Evolutionary conservation across 2,797 vertebrate genomes (phyloP), one percentile per base, ranked within the genome.

Genomic region (Sphaeramia orbicularis): DNA sequence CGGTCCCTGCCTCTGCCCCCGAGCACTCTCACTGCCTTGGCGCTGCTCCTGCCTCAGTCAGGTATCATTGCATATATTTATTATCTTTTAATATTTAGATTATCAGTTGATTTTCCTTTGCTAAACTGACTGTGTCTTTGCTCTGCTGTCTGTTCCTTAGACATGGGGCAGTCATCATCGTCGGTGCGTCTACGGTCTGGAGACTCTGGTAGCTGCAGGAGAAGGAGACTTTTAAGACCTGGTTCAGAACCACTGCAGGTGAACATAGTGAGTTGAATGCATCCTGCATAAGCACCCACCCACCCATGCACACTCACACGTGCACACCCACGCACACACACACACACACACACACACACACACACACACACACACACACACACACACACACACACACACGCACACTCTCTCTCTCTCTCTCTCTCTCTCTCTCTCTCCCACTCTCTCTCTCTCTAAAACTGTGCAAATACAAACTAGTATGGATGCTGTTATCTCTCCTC

Each of bases 221-320:
- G 93, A 90, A 96, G 92, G 88, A 96, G 94, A 69, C 86, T 93
- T 50, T 81, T 96, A 49, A 94, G 94, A 85, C 93, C 94, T 7
- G 95, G 95, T 57, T 96, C 95, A n/a, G 95, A 96, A 81, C 95
- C 96, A 7, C 91, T 96, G 56, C 94, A 95, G 56, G 93, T 96
- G 80, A 95, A 95, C 82, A 85, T 96, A 80, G 95, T 98, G 92
- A 96, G 95, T 91, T 10, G 0, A 48, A 76, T 16, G 16, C 43
- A 44, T 44, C 19, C 9, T 44, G 8, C n/a, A 16, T 1, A 14
- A 14, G 14, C 42, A 52, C 48, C 36, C 43, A 32, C 27, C 32
- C 40, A 10, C 44, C 53, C 30, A 45, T 41, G 59, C 44, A 66
- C 24, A 65, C 13, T 66, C 40, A 65, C 35, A 44, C 32, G 55